Evolutionary conservation across 2,113 vertebrate genomes (phyloP).

Genomic region (Oreochromis aureus): DNA sequence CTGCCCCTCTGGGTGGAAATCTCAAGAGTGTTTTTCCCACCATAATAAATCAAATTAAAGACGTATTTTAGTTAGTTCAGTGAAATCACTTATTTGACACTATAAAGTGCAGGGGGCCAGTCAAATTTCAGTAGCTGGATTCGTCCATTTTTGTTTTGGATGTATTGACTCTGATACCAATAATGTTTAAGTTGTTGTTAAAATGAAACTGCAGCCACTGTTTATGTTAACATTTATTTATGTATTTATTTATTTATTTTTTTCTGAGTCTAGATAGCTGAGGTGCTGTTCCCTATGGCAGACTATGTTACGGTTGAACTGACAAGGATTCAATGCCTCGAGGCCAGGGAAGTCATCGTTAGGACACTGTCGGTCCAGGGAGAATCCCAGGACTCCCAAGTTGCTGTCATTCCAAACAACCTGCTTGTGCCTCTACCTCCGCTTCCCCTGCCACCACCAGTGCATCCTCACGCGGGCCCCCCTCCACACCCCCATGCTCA

Average conservation of each 20-base stretch:
- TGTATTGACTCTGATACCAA: neutral
- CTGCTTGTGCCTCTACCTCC: slow-evolving; percentile 86
- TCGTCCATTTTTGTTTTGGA: neutral
- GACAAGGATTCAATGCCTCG: slow-evolving; percentile 79
- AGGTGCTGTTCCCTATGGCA: slow-evolving; percentile 84
- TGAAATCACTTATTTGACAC: neutral
- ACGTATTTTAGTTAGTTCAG: neutral
- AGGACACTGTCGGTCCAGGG: slow-evolving; percentile 90
- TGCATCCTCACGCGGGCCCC: slow-evolving; percentile 69
- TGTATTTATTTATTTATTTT: neutral
- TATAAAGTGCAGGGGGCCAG: neutral
- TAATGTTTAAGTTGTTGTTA: neutral
- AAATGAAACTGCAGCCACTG: neutral
- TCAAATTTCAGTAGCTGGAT: neutral
- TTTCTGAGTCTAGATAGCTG: slow-evolving; percentile 78
- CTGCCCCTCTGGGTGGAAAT: neutral
- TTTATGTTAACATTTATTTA: neutral
- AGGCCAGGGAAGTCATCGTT: slow-evolving; percentile 84
- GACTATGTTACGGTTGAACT: slow-evolving; percentile 80
- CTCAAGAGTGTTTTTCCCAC: neutral
- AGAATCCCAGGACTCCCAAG: slow-evolving; percentile 85
- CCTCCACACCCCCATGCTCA: slow-evolving; percentile 53
- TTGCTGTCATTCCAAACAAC: slow-evolving; percentile 80
- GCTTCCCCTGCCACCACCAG: slow-evolving; percentile 54
- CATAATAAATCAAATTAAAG: neutral